These are phyloP conservation scores for Lophotriccus pileatus DNA, from an alignment of 2,797 vertebrate genomes.

Conservation along the genomic window DNA sequence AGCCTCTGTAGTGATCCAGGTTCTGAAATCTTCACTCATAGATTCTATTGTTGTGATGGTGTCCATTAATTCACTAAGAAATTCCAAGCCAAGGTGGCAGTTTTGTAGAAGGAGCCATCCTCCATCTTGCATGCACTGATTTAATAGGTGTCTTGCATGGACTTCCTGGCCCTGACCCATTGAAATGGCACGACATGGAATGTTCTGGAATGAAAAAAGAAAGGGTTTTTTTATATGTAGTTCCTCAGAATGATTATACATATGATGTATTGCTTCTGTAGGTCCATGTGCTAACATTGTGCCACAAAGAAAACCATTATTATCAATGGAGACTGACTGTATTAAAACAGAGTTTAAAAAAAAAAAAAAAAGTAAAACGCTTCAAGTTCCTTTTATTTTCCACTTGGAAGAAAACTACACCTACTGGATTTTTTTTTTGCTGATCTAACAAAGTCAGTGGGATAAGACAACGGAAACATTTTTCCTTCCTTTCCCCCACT, in stretches of 20 bases:
- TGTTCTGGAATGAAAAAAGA: conserved; percentile 63
- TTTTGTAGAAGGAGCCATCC: conserved; percentile 89
- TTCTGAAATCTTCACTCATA: conserved; percentile 74
- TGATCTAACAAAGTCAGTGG: background rate
- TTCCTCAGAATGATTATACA: background rate
- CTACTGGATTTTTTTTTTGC: background rate
- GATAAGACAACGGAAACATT: background rate
- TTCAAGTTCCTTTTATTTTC: background rate
- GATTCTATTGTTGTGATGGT: conserved; percentile 72
- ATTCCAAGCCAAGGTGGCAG: conserved; percentile 84
- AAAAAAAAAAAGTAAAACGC: background rate
- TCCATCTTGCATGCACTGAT: conserved; percentile 81
- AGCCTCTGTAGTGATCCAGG: conserved; percentile 85
- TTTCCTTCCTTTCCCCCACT: background rate
- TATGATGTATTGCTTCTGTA: background rate
- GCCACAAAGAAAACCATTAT: background rate
- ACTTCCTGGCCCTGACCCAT: conserved; percentile 88
- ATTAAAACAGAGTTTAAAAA: background rate
- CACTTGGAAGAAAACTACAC: background rate
- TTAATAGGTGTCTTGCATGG: conserved; percentile 81
- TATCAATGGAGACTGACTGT: background rate
- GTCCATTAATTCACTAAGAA: conserved; percentile 83
- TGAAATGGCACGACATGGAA: conserved; percentile 80
- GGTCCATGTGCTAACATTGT: background rate
- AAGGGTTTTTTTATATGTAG: background rate